Evolutionary conservation across 2,113 vertebrate species (phyloP).

Genomic region (Aegypius monachus): DNA sequence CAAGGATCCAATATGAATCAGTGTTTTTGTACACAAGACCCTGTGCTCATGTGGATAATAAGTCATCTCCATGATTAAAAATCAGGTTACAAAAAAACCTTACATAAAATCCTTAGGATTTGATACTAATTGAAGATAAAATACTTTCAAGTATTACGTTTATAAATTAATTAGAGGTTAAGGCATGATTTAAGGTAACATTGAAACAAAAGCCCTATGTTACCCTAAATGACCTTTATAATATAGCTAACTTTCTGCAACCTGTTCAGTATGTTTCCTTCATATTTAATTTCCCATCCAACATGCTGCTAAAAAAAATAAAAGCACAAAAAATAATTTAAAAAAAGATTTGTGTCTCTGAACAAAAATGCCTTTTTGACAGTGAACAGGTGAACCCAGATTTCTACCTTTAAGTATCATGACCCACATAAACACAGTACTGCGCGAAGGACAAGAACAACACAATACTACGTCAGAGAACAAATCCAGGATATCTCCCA

Average conservation of each 20-base stretch:
- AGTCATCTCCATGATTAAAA: conserved; percentile 27
- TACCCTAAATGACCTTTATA: background rate
- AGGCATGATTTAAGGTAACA: conserved; percentile 29
- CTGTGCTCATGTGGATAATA: conserved; percentile 55
- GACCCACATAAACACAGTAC: background rate
- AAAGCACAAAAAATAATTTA: background rate
- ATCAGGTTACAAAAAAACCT: conserved; percentile 74
- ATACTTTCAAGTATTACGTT: conserved; percentile 30
- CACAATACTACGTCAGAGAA: background rate
- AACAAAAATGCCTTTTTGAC: background rate
- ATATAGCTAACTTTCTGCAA: background rate
- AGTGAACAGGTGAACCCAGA: background rate
- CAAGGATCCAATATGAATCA: conserved; percentile 92
- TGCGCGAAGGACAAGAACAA: background rate
- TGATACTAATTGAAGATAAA: conserved; percentile 52
- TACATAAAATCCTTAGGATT: conserved; percentile 90
- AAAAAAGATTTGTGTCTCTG: background rate
- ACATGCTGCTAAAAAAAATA: background rate
- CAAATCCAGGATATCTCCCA: background rate
- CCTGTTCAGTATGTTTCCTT: background rate
- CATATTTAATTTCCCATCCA: background rate
- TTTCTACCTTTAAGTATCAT: background rate
- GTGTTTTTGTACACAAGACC: conserved; percentile 71
- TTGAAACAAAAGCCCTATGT: background rate
- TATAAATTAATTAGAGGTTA: background rate